These are phyloP conservation scores for Cyanistes caeruleus DNA, from an alignment of 2,113 vertebrate genomes.

Conservation along the genomic window DNA sequence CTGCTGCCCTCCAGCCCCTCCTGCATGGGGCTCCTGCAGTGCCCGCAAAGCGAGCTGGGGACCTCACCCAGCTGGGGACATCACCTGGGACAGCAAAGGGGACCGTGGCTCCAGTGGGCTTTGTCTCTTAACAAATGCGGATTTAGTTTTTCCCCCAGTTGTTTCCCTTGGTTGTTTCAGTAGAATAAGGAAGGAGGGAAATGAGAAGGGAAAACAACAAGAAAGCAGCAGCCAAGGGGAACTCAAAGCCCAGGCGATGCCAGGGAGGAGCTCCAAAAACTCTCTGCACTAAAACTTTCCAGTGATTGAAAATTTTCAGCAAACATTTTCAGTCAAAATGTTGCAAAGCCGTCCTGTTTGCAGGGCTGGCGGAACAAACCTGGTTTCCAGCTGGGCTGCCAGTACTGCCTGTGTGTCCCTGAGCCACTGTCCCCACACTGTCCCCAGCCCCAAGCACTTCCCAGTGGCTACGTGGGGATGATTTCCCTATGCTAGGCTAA, in stretches of 20 bases:
- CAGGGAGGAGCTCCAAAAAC: conserved; percentile 22
- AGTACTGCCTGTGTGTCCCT: accelerated
- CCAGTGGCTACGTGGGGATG: accelerated
- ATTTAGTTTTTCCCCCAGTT: background rate
- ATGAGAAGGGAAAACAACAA: background rate
- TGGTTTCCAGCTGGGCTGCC: background rate
- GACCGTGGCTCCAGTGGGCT: accelerated
- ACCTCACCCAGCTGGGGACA: background rate
- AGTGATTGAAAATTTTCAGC: background rate
- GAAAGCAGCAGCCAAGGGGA: background rate
- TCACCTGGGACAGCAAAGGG: background rate
- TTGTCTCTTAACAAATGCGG: background rate
- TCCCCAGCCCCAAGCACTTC: background rate
- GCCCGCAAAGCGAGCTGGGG: accelerated
- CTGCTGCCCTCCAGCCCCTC: background rate
- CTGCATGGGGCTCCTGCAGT: background rate
- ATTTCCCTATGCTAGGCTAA: background rate
- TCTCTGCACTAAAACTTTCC: conserved; percentile 41
- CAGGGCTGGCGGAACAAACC: background rate
- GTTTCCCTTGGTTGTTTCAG: background rate
- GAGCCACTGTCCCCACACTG: background rate
- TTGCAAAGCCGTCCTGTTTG: background rate
- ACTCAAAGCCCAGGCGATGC: background rate
- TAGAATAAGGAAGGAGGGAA: background rate
- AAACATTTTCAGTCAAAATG: background rate